A percentile compares a stretch with the other conserved stretches of the same genome.
Evolutionary conservation across 2,888 invertebrate species (phyloP).

Genomic region (Gymnosoma rotundatum): DNA sequence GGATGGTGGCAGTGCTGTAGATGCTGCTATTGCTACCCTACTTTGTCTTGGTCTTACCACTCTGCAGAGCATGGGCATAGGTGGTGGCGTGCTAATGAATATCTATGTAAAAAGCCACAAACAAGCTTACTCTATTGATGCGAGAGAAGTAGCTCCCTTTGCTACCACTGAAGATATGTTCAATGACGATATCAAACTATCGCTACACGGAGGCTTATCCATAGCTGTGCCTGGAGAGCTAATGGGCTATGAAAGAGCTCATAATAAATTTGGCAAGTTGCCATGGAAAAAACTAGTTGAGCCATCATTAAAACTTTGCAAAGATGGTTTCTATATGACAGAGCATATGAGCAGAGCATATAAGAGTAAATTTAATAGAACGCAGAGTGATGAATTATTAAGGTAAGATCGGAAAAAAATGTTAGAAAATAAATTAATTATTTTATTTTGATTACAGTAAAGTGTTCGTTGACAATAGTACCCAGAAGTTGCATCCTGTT

Average conservation of each 20-base stretch:
- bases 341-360: constrained; percentile 84
- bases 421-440: neutral
- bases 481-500: constrained; percentile 83
- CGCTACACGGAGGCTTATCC: constrained; percentile 85
- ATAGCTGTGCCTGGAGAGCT: constrained; percentile 93
- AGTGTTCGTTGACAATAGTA: constrained; percentile 85
- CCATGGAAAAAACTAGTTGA: constrained; percentile 88
- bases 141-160: constrained; percentile 89
- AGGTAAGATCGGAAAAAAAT: constrained; percentile 82
- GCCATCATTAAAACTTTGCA: constrained; percentile 86
- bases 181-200: constrained; percentile 69
- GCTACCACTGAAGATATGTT: constrained; percentile 83
- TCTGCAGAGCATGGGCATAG: constrained; percentile 90
- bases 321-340: constrained; percentile 85
- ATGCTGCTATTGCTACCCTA: constrained; percentile 91
- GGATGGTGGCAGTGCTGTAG: constrained; percentile 88
- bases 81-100: constrained; percentile 91
- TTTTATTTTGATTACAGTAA: constrained; percentile 60
- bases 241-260: constrained; percentile 89
- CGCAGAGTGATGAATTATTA: constrained; percentile 74
- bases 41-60: constrained; percentile 92
- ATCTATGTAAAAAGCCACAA: constrained; percentile 86
- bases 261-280: constrained; percentile 88
- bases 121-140: constrained; percentile 87
- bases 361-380: constrained; percentile 75